Evolutionary conservation across 1,140 invertebrate species (phyloP).

Genomic region (Neomicropteryx cornuta): DNA sequence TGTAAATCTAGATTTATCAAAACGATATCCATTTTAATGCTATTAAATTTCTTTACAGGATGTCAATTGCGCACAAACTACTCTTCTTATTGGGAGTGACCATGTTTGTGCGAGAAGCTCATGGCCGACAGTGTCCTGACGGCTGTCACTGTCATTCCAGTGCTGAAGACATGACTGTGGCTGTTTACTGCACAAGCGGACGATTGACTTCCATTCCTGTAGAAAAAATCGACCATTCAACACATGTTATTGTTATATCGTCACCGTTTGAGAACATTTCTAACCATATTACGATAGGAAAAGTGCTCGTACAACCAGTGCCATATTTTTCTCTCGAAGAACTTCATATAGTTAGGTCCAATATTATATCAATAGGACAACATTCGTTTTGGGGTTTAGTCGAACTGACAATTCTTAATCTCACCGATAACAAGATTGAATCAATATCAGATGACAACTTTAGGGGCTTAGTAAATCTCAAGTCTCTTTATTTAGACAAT

Average conservation of each 20-base stretch:
- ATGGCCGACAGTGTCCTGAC: too few relatives aligned
- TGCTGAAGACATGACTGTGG: too few relatives aligned
- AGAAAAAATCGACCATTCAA: slow-evolving; percentile 39
- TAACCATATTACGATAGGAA: slow-evolving; percentile 53
- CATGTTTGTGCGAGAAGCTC: too few relatives aligned
- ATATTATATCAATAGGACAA: slow-evolving; percentile 55
- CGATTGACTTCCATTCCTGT: slow-evolving; percentile 44
- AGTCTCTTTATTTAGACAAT: slow-evolving; percentile 67
- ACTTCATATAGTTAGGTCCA: slow-evolving; percentile 52
- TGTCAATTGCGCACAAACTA: too few relatives aligned
- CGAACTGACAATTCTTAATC: slow-evolving; percentile 47
- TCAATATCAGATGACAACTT: slow-evolving; percentile 65
- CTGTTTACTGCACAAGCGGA: slow-evolving; percentile 35
- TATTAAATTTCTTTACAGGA: too few relatives aligned
- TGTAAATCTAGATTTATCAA: too few relatives aligned
- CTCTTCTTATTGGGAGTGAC: too few relatives aligned
- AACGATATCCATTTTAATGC: too few relatives aligned
- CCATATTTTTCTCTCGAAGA: slow-evolving; percentile 49
- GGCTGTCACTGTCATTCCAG: too few relatives aligned
- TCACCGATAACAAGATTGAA: slow-evolving; percentile 58
- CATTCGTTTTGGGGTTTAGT: slow-evolving; percentile 57
- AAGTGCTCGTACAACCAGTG: slow-evolving; percentile 40
- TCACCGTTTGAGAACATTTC: slow-evolving; percentile 41
- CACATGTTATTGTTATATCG: slow-evolving; percentile 50
- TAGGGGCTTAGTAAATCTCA: slow-evolving; percentile 48